phyloP scores from a whole-genome alignment of 2,888 invertebrate genomes.

The Apeira syringaria region DNA sequence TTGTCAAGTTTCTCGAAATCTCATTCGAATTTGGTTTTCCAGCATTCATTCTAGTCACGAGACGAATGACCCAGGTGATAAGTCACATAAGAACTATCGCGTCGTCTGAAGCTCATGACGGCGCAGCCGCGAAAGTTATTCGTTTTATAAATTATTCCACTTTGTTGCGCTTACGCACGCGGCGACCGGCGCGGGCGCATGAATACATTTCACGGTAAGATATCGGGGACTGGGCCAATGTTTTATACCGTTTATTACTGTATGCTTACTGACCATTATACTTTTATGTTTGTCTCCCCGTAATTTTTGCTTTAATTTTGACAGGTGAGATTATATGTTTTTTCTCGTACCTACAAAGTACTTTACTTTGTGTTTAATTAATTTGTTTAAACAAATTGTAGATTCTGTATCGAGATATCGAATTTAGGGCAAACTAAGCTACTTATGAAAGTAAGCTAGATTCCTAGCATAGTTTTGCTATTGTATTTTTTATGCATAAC shows the following conservation, averaged over 20 bases:
- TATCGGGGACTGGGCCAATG: conserved; percentile 43
- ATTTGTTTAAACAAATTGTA: no score
- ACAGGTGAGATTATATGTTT: conserved; percentile 18
- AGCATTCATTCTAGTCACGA: neutral
- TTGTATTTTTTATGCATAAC: no score
- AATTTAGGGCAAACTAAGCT: no score
- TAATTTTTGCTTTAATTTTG: conserved; percentile 30
- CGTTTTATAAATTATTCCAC: conserved; percentile 26
- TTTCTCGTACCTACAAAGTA: neutral
- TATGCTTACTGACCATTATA: conserved; percentile 43
- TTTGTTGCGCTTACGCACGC: conserved; percentile 29
- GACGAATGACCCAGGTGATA: neutral
- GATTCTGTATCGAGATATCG: no score
- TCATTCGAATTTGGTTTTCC: no score
- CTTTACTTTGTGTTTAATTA: no score
- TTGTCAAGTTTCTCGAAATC: no score
- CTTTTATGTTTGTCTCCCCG: conserved; percentile 26
- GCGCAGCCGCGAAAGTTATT: conserved; percentile 7
- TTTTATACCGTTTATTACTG: conserved; percentile 49
- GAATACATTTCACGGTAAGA: conserved; percentile 50
- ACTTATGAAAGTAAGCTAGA: no score
- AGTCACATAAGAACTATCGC: neutral
- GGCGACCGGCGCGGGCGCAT: no score
- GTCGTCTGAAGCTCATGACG: conserved; percentile 1
- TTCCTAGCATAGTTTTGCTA: no score